Evolutionary conservation across 1,140 invertebrate genomes (phyloP).

Genomic region (Drosophila tani): DNA sequence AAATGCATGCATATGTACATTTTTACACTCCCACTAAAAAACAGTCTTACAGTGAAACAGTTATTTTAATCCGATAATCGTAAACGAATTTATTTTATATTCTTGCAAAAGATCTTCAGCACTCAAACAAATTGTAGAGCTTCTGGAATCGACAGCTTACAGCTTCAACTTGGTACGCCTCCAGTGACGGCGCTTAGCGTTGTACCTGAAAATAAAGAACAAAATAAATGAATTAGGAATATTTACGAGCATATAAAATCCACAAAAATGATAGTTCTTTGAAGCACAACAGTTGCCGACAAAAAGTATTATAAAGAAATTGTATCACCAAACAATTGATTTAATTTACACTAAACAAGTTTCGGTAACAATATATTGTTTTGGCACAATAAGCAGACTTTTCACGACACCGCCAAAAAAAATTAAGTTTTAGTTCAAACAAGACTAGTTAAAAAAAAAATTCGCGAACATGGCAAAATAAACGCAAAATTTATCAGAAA

Average conservation of each 20-base stretch:
- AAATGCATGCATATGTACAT: too few relatives aligned
- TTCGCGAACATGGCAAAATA: not conserved
- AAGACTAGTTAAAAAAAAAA: not conserved
- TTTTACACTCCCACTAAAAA: not conserved
- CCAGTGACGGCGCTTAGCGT: constrained; percentile 99
- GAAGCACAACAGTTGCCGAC: too few relatives aligned
- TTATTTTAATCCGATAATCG: constrained; percentile 30
- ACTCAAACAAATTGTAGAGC: constrained; percentile 32
- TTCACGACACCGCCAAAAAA: not conserved
- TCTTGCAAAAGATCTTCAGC: constrained; percentile 42
- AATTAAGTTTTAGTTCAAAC: not conserved
- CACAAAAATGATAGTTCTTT: too few relatives aligned
- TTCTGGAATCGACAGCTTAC: constrained; percentile 87
- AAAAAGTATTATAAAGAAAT: too few relatives aligned
- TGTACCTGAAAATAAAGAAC: constrained; percentile 90
- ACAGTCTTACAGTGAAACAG: constrained; percentile 8
- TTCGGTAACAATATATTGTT: constrained; percentile 6
- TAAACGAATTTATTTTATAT: constrained; percentile 59
- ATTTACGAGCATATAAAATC: not conserved
- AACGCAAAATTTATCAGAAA: not conserved
- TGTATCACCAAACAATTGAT: not conserved
- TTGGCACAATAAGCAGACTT: not conserved
- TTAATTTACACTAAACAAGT: not conserved
- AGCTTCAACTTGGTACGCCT: constrained; percentile 98
- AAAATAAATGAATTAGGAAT: not conserved